phyloP scores from a whole-genome alignment of 2,888 invertebrate species.

The Chymomyza amoena region DNA sequence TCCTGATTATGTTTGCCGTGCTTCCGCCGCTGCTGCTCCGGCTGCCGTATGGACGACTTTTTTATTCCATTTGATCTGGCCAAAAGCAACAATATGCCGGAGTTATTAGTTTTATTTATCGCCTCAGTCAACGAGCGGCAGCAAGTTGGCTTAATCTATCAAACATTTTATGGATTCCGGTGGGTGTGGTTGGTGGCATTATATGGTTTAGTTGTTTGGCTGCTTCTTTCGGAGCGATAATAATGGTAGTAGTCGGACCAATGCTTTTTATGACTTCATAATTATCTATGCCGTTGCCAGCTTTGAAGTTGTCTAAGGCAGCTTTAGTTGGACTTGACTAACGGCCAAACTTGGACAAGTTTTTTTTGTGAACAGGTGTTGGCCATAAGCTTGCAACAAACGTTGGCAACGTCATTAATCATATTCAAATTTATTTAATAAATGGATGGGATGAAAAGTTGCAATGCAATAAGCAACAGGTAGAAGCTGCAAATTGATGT shows the following conservation, averaged over 20 bases:
- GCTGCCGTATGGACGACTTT: background rate
- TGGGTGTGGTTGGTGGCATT: slow-evolving; percentile 17
- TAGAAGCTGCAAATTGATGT: background rate
- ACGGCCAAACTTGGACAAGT: slow-evolving; percentile 3
- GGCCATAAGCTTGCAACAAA: slow-evolving; percentile 3
- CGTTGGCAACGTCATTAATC: background rate
- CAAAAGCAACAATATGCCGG: background rate
- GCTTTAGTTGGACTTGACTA: slow-evolving; percentile 5
- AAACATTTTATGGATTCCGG: slow-evolving; percentile 48
- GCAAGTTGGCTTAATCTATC: slow-evolving; percentile 43
- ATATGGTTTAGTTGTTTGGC: background rate
- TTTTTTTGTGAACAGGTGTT: slow-evolving; percentile 6
- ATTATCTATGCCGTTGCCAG: slow-evolving; percentile 40
- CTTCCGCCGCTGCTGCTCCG: background rate
- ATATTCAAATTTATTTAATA: background rate
- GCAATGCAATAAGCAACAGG: slow-evolving; percentile 26
- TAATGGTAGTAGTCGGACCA: background rate
- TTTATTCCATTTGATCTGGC: slow-evolving; percentile 48
- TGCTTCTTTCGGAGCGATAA: background rate
- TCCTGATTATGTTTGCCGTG: slow-evolving; percentile 63
- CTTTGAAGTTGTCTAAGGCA: background rate
- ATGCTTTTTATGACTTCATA: slow-evolving; percentile 32
- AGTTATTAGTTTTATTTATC: slow-evolving; percentile 63
- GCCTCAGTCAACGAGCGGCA: slow-evolving; percentile 6
- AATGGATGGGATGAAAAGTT: background rate